These are phyloP conservation scores for Oryzias curvinotus DNA, from an alignment of 2,113 vertebrate genomes.

Conservation along the genomic window DNA sequence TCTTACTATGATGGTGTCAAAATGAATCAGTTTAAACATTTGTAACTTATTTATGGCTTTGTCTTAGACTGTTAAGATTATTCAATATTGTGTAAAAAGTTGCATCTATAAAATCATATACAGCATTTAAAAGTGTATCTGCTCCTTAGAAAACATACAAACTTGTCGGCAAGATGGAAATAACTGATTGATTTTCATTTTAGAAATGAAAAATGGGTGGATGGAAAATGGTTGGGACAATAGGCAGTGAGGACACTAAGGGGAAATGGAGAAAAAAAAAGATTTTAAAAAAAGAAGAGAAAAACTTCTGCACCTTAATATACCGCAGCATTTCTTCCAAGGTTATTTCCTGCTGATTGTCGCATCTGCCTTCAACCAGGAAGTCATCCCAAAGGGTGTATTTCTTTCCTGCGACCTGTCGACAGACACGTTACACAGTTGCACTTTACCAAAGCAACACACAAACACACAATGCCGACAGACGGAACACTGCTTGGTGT, in stretches of 20 bases:
- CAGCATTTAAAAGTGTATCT: too few relatives aligned
- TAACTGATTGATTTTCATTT: too few relatives aligned
- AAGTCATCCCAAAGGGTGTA: conserved; percentile 84
- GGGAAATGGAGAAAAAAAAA: conserved; percentile 5
- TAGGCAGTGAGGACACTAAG: conserved; percentile 7
- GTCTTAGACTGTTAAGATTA: too few relatives aligned
- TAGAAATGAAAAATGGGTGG: too few relatives aligned
- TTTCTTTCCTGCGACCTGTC: conserved; percentile 76
- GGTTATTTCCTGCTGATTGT: conserved; percentile 78
- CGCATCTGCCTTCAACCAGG: conserved; percentile 68
- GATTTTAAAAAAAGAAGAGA: conserved; percentile 18
- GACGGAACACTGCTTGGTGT: conserved; percentile 33
- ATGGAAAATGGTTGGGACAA: conserved; percentile 33
- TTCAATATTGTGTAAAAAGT: too few relatives aligned
- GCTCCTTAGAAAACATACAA: too few relatives aligned
- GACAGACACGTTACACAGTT: conserved; percentile 51
- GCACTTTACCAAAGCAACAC: conserved; percentile 2
- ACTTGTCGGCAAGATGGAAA: too few relatives aligned
- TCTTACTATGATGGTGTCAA: too few relatives aligned
- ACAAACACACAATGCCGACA: conserved; percentile 41
- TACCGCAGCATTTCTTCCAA: conserved; percentile 80
- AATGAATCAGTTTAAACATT: too few relatives aligned
- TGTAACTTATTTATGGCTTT: too few relatives aligned
- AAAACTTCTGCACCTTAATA: conserved; percentile 79
- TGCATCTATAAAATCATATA: too few relatives aligned